Evolutionary conservation across 2,113 vertebrate genomes (phyloP).

Genomic region (Lonchura striata): DNA sequence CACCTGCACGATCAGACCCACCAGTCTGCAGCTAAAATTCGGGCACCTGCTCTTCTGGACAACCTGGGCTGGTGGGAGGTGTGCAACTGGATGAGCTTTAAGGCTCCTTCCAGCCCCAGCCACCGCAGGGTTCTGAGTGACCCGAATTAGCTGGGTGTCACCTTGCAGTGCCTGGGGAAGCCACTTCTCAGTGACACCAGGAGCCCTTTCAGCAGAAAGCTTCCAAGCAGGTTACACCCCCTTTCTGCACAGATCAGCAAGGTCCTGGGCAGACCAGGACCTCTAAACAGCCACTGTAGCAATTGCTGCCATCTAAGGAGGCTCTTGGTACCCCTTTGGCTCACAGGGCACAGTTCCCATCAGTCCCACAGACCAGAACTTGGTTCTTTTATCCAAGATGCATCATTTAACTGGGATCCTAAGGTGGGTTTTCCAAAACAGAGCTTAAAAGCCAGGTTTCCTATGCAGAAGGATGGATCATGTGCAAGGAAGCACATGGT

Average conservation of each 20-base stretch:
- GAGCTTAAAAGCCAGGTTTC: slow-evolving; percentile 3
- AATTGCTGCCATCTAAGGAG: fast-evolving
- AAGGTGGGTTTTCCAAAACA: not conserved
- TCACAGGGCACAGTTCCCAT: not conserved
- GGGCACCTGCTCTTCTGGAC: not conserved
- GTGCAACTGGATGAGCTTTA: fast-evolving
- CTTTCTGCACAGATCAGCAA: not conserved
- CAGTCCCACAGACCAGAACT: fast-evolving
- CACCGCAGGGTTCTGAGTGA: not conserved
- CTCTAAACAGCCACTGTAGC: fast-evolving
- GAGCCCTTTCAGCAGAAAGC: not conserved
- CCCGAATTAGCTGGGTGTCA: not conserved
- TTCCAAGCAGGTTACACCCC: not conserved
- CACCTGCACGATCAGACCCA: not conserved
- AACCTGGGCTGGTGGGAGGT: not conserved
- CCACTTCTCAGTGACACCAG: not conserved
- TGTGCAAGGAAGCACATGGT: not conserved
- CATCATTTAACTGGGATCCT: fast-evolving
- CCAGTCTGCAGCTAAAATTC: not conserved
- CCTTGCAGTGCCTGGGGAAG: not conserved
- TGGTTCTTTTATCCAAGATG: fast-evolving
- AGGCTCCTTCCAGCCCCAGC: not conserved
- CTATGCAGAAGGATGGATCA: not conserved
- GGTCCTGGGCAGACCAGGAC: not conserved
- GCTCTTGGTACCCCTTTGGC: not conserved